A percentile compares a stretch with the other conserved stretches of the same genome.
phyloP scores from a whole-genome alignment of 2,797 vertebrate species.

The Bufotes viridis region DNA sequence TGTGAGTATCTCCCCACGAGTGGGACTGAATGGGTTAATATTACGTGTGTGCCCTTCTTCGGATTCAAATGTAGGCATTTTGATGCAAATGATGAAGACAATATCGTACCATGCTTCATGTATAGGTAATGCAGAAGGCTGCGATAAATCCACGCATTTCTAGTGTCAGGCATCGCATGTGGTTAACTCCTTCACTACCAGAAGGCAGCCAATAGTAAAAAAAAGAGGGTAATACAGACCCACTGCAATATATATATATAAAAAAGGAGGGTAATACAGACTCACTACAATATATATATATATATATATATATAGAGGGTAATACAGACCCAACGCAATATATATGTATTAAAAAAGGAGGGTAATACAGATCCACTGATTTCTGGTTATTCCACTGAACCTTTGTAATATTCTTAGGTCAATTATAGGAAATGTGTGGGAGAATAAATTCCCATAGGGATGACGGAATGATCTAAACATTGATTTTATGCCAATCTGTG shows the following conservation, averaged over 20 bases:
- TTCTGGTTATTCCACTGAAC: not conserved
- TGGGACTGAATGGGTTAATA: not conserved
- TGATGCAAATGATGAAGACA: conserved; percentile 8
- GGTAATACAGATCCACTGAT: not conserved
- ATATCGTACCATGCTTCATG: not conserved
- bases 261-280: not conserved
- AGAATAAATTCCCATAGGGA: not conserved
- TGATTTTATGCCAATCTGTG: not conserved
- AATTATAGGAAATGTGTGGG: not conserved
- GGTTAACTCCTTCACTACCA: not conserved
- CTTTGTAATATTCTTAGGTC: not conserved
- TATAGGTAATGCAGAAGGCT: not conserved
- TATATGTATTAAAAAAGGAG: not conserved
- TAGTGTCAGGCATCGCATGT: not conserved
- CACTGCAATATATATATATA: not conserved
- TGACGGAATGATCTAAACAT: not conserved
- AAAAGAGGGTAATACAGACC: not conserved
- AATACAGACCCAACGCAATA: not conserved
- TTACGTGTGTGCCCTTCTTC: not conserved
- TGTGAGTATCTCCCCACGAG: conserved; percentile 69
- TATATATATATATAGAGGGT: not conserved
- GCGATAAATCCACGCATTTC: not conserved
- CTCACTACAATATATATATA: not conserved
- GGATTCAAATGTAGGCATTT: not conserved
- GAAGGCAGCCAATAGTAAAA: not conserved